These are phyloP conservation scores for Drosophila sp. DNA, from an alignment of 1,140 invertebrate genomes.

Conservation along the genomic window DNA sequence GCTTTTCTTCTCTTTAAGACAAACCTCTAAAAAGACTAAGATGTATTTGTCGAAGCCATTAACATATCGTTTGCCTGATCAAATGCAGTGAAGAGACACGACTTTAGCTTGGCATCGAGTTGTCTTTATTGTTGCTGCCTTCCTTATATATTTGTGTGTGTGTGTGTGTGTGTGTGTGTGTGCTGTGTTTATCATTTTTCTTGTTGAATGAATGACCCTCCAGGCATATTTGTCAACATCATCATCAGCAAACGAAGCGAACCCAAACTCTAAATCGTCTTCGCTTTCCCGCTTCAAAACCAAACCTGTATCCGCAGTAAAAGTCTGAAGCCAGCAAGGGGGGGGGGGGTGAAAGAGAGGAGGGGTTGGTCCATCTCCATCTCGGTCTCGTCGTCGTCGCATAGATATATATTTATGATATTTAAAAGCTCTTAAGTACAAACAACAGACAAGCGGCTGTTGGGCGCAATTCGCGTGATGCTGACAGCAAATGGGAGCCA, in stretches of 20 bases:
- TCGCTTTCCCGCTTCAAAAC: background rate
- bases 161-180: background rate
- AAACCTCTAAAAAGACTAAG: background rate
- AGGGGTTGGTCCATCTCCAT: background rate
- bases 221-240: constrained; percentile 81
- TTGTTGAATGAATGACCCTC: constrained; percentile 58
- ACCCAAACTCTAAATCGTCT: constrained; percentile 6
- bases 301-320: constrained; percentile 28
- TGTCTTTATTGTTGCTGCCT: constrained; percentile 10
- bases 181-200: constrained; percentile 51
- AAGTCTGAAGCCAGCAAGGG: background rate
- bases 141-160: no score
- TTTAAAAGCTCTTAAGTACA: constrained; percentile 84
- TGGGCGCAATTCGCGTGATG: constrained; percentile 29
- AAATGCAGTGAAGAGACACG: constrained; percentile 36
- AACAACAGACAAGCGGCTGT: constrained; percentile 73
- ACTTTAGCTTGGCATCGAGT: constrained; percentile 21
- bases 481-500: background rate
- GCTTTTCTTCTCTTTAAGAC: background rate
- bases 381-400: constrained; percentile 24
- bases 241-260: constrained; percentile 56
- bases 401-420: constrained; percentile 83
- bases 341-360: background rate
- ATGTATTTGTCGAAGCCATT: background rate
- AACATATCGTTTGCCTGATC: constrained; percentile 7